These are phyloP conservation scores for Penaeus monodon DNA, from an alignment of 2,888 invertebrate genomes.

Conservation along the genomic window DNA sequence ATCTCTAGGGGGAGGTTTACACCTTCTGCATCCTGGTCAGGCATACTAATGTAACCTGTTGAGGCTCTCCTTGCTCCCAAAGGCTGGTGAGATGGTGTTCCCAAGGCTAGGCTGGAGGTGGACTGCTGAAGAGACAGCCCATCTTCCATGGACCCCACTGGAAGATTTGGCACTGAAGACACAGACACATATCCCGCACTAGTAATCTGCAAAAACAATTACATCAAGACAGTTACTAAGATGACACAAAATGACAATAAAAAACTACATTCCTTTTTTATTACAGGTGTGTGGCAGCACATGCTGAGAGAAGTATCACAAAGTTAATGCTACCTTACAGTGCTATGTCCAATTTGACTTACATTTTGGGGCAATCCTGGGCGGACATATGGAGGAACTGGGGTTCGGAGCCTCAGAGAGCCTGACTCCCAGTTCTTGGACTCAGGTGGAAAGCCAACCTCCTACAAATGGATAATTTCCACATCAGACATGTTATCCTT, in stretches of 20 bases:
- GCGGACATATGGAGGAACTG: constrained; percentile 37
- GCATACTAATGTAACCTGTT: constrained; percentile 60
- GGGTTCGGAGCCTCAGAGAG: constrained; percentile 11
- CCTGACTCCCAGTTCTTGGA: constrained; percentile 30
- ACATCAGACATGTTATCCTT: neutral
- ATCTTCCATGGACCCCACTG: constrained; percentile 34
- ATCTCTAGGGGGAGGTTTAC: constrained; percentile 33
- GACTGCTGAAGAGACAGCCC: constrained; percentile 36
- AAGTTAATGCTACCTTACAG: neutral
- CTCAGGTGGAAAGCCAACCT: constrained; percentile 30
- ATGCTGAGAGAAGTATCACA: too few relatives aligned
- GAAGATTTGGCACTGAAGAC: constrained; percentile 50
- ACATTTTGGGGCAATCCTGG: constrained; percentile 22
- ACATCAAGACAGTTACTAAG: neutral
- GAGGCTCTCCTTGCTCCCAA: constrained; percentile 53
- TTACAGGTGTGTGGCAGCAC: too few relatives aligned
- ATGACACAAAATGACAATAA: neutral
- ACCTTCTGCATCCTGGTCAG: constrained; percentile 34
- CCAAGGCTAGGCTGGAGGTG: constrained; percentile 26
- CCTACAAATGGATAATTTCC: constrained; percentile 8
- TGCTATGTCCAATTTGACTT: neutral
- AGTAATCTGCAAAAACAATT: constrained; percentile 28
- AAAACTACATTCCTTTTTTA: neutral
- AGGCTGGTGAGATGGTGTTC: constrained; percentile 21
- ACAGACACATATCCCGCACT: constrained; percentile 40